Conservation (phyloP, 2,888 invertebrate genomes). For the Tuta absoluta region DNA sequence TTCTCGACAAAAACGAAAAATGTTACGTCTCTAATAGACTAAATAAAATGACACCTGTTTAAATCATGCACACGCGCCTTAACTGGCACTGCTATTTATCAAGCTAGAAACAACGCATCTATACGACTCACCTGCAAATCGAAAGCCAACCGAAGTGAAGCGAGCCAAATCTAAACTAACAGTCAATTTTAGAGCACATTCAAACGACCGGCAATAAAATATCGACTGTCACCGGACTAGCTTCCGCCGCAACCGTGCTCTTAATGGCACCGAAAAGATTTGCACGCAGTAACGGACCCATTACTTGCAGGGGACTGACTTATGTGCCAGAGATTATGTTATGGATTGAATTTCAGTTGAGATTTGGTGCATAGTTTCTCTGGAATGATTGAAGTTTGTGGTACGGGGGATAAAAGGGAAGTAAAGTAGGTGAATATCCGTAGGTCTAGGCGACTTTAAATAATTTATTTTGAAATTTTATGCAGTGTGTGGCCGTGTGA, state of each 20-base stretch:
- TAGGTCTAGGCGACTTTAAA: too few species aligned
- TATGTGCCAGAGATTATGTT: background rate
- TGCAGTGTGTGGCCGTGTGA: too few species aligned
- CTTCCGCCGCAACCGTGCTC: constrained; percentile 6
- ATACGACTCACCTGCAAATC: background rate
- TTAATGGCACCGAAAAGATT: constrained; percentile 27
- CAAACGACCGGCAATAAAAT: constrained; percentile 4
- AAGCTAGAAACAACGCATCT: background rate
- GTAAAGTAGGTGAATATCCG: too few species aligned
- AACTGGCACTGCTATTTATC: too few species aligned
- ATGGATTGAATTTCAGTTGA: constrained; percentile 11
- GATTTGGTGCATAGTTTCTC: background rate
- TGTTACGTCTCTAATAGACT: too few species aligned
- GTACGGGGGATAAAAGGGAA: too few species aligned
- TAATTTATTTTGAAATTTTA: too few species aligned
- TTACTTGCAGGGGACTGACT: constrained; percentile 26
- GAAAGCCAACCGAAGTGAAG: background rate
- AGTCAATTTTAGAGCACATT: constrained; percentile 17
- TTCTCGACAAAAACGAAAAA: too few species aligned
- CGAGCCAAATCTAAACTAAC: constrained; percentile 7
- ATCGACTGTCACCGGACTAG: constrained; percentile 14
- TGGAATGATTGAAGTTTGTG: background rate
- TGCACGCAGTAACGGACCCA: constrained; percentile 23
- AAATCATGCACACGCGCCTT: too few species aligned
- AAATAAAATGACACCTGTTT: too few species aligned